Conservation (phyloP, 2,113 vertebrate species). For the Microtus montanus region DNA sequence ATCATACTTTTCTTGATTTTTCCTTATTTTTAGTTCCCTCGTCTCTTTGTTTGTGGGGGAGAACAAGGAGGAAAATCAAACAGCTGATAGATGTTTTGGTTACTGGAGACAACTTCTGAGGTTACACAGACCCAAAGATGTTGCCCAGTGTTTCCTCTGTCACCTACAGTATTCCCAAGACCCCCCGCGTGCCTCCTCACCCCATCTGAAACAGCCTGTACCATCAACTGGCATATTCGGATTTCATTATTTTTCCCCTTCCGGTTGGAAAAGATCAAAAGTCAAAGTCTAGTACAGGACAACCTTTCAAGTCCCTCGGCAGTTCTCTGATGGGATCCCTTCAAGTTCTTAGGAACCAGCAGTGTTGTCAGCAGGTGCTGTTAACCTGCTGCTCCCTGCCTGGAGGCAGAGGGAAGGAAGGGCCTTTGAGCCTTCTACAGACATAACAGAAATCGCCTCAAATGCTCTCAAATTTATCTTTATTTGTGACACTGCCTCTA, state of each 20-base stretch:
- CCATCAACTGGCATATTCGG: background rate
- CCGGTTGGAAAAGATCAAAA: conserved; percentile 40
- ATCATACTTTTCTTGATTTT: conserved; percentile 7
- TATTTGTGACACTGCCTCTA: conserved; percentile 66
- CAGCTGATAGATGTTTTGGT: background rate
- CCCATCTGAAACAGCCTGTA: background rate
- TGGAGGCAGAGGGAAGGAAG: conserved; percentile 32
- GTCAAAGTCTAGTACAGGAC: background rate
- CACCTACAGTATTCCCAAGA: background rate
- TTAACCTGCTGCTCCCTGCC: background rate
- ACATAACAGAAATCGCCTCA: conserved; percentile 67
- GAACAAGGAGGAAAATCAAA: background rate
- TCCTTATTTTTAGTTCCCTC: background rate
- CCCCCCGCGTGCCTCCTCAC: rapidly evolving
- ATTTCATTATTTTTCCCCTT: conserved; percentile 14
- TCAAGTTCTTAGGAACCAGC: background rate
- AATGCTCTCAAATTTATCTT: conserved; percentile 72
- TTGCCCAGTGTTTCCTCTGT: background rate
- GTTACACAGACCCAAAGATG: background rate
- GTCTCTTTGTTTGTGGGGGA: background rate
- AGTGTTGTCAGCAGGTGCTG: background rate
- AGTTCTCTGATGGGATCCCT: conserved; percentile 25
- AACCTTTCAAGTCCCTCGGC: conserved; percentile 14
- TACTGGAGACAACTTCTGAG: background rate
- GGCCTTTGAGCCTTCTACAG: conserved; percentile 53